Evolutionary conservation across 2,113 vertebrate genomes (phyloP).

Genomic region (Pollachius pollachius): DNA sequence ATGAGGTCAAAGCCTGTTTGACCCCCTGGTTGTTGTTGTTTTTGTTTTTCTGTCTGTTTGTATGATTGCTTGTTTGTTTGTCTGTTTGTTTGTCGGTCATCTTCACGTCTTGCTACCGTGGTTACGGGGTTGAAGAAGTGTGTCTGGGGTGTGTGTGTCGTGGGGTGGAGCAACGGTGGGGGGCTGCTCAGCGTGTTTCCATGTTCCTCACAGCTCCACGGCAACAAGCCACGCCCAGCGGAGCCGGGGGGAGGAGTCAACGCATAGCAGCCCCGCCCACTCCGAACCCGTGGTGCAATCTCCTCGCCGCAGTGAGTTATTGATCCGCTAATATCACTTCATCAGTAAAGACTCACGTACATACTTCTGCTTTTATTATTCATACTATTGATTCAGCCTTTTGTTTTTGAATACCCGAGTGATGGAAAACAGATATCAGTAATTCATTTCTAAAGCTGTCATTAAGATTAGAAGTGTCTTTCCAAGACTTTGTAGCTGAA

Average conservation of each 20-base stretch:
- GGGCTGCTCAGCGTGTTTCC: constrained; percentile 80
- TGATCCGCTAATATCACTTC: not conserved
- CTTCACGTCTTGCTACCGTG: constrained; percentile 43
- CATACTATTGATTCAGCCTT: too few species aligned
- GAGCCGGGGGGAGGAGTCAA: constrained; percentile 70
- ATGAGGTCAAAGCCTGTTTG: constrained; percentile 47
- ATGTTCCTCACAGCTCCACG: constrained; percentile 82
- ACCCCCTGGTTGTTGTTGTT: constrained; percentile 56
- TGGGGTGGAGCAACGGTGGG: constrained; percentile 69
- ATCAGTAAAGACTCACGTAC: not conserved
- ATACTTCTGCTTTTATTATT: too few species aligned
- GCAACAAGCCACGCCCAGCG: constrained; percentile 69
- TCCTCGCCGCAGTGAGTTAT: constrained; percentile 75
- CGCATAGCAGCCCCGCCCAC: constrained; percentile 68
- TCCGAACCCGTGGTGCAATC: constrained; percentile 68
- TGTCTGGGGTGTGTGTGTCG: constrained; percentile 69
- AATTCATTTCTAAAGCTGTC: too few species aligned
- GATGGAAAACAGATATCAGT: too few species aligned
- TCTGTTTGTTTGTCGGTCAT: constrained; percentile 43
- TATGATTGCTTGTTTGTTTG: constrained; percentile 26
- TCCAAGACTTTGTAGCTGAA: too few species aligned
- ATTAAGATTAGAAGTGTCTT: too few species aligned
- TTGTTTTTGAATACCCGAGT: too few species aligned
- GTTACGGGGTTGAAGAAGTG: constrained; percentile 56
- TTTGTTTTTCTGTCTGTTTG: constrained; percentile 37